Conservation (phyloP, 2,797 vertebrate species). For the Saxicola maurus region DNA sequence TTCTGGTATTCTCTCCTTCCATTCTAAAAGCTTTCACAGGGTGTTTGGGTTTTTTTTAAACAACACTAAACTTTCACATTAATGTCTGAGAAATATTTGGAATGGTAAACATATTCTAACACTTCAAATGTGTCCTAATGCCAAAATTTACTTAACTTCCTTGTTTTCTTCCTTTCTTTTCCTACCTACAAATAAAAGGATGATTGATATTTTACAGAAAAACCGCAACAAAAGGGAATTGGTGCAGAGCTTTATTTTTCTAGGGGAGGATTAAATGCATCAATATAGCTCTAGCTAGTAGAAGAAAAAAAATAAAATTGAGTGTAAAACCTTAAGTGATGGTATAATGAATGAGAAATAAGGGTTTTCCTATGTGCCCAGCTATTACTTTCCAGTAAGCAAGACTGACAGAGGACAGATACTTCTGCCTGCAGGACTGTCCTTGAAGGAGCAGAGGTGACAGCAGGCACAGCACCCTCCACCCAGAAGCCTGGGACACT, state of each 20-base stretch:
- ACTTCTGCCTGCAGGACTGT: neutral
- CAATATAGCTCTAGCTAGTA: neutral
- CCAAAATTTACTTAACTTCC: neutral
- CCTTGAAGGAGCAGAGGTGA: neutral
- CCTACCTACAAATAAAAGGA: fast-evolving
- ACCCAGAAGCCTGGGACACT: neutral
- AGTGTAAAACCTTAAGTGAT: neutral
- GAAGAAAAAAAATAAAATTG: neutral
- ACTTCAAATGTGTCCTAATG: neutral
- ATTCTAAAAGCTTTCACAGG: neutral
- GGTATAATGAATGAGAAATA: neutral
- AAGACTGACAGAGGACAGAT: neutral
- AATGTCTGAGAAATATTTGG: neutral
- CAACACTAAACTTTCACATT: fast-evolving
- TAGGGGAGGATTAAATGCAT: neutral
- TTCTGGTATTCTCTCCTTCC: neutral
- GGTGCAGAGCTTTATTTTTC: neutral
- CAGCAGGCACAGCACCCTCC: neutral
- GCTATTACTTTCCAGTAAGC: neutral
- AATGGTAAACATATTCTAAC: neutral
- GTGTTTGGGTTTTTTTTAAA: neutral
- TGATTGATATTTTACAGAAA: neutral
- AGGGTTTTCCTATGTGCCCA: neutral
- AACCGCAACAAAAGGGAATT: fast-evolving
- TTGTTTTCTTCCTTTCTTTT: neutral